Base-by-base conservation (phyloP, 2,888 invertebrate genomes). In the Amphipyra tragopoginis region DNA sequence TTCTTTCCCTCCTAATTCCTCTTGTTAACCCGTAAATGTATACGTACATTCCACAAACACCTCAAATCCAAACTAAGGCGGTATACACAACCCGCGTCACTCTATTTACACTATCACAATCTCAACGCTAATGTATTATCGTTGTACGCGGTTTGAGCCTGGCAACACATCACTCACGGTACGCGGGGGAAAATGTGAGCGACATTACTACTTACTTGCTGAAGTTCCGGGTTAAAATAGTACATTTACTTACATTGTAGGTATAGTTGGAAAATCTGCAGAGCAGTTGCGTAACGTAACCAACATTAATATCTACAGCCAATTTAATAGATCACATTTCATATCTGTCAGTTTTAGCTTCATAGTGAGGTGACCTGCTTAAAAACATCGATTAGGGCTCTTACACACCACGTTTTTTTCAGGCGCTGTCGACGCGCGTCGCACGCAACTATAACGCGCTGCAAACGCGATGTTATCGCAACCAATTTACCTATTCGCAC, bases 41-140 rank as follows among this genome's bases (percentile, higher is more conserved):
- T 34, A 36, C 3, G 2, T 36, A 36, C 9, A 21, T 21, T 21
- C 21, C 10, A 36, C 7, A 10, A 36, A 36, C 36, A 5, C 2
- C 10, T 3, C 10, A 36, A 36, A 21, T 21, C 21, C 47, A 7
- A 36, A 34, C 15, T 48, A 34, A 48, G 15, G 34, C 34, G 10
- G 14, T 48, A 38, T 36, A 48, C 36, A 36, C 48, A 38, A 49
- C 21, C 38, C 49, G 38, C 38, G 49, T 38, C 21, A 49, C 36
- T 10, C 13, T 10, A n/a, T 21, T n/a, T 34, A 10, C 33, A 49
- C 38, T 62, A 74, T 70, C 42, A 13, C 21, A 43, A 42, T 15
- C 45, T 43, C 36, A 21, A 39, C 50, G 49, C 29, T 70, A 70
- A 70, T 70, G 75, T 70, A 74, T 49, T 70, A 70, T 62, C 64